Evolutionary conservation across 2,888 invertebrate genomes (phyloP), one percentile per base, ranked within the genome.

Genomic region (Seira sanloemensis): DNA sequence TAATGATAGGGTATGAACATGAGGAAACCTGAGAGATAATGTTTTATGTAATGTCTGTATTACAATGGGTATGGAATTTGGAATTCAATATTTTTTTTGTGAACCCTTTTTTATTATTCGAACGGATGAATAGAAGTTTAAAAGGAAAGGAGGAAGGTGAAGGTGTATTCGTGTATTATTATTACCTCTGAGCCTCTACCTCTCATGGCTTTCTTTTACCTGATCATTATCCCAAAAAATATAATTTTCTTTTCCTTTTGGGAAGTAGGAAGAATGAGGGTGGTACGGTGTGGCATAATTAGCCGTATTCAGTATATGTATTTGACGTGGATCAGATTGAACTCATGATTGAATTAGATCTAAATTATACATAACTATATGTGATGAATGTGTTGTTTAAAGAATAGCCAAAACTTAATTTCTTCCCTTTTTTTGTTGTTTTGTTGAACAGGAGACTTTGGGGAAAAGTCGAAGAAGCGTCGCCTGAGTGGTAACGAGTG

Each of bases 401-500:
- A 68, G 68, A 69, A 68, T 62, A 68, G 67, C 65, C 58, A 46
- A 46, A 73, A 69, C 54, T 68, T 68, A 23, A n/a, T 77, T 77
- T 69, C 19, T 46, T 37, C 37, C 12, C 37, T 75, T 75, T 73
- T 58, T 71, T 77, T 85, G 66, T 77, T 75, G 68, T 26, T 73
- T 84, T 72, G 27, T 75, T 71, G 24, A n/a, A n/a, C 76, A 88
- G 89, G 89, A 78, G 89, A 89, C 75, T 87, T 78, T 86, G 87
- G 88, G 72, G 86, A 87, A 46, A 86, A 87, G 74, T 54, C 75
- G 76, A 86, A 84, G 78, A 84, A 84, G 54, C 84, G 84, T 23
- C 84, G 84, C 26, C 24, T 84, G 78, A 84, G 84, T 78, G 84
- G 78, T 16, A 84, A 78, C 46, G 84, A 84, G 37, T 83, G 73